Evolutionary conservation across 2,797 vertebrate species (phyloP), one percentile per base, ranked within the genome.

Genomic region (Channa striata): DNA sequence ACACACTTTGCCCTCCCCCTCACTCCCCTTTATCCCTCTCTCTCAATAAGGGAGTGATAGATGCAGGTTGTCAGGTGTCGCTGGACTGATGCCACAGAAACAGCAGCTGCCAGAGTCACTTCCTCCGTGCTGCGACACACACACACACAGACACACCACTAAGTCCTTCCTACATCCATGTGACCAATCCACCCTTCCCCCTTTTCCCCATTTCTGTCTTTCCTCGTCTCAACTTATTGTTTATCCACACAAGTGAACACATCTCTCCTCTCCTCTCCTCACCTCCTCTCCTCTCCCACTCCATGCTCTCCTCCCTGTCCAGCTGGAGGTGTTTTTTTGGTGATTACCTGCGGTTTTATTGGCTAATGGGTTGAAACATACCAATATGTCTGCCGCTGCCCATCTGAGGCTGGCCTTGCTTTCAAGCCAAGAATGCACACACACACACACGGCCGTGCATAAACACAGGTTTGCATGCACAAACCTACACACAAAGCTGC

Each of bases 41-140:
- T 93, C 93, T 95, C 93, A 95, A 96, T 95, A 94, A 93, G 91
- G 92, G 90, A 94, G 94, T 95, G 94, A 95, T 95, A 93, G 92
- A 95, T 95, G 93, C 93, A 94, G 93, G 91, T 94, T 93, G 88
- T 93, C 92, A 93, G 91, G 84, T 93, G 93, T 93, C 86, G 88
- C 91, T 96, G 94, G 94, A 95, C 89, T 74, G 78, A 86, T 79
- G 93, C 95, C 94, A 94, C 92, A 72, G 83, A 89, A 92, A 93
- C 86, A 93, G 91, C 91, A 93, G 92, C 89, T 95, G 94, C 90
- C 93, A 94, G 92, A 89, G 92, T 77, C 84, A 90, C 89, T 85
- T 91, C 89, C 89, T 82, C 91, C 86, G 79, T 86, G 87, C 89
- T 85, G 87, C 5, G 84, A 91, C 87, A 85, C 87, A 81, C 81